These are phyloP conservation scores for Berghia stephanieae DNA, from an alignment of 1,140 invertebrate genomes.

Conservation along the genomic window DNA sequence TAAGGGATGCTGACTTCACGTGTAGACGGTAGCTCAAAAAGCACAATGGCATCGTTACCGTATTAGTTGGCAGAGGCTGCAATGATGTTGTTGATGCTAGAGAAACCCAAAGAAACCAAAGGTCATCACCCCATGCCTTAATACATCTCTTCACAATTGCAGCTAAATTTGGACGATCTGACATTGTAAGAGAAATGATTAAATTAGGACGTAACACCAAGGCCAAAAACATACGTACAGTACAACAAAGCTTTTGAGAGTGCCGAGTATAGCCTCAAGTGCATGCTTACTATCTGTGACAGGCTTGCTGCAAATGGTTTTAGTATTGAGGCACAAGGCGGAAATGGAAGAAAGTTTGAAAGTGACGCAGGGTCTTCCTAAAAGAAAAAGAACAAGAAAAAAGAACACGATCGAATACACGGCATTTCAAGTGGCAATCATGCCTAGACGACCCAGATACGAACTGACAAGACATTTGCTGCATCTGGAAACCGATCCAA, in stretches of 20 bases:
- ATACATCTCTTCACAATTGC: no score
- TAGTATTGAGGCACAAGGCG: constrained; percentile 22
- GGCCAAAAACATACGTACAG: not conserved
- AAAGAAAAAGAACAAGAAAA: constrained; percentile 11
- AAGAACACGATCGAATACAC: constrained; percentile 3
- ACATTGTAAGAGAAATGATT: not conserved
- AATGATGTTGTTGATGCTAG: no score
- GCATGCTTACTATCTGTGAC: constrained; percentile 16
- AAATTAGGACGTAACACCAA: not conserved
- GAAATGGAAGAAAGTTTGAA: constrained; percentile 9
- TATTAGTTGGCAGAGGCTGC: no score
- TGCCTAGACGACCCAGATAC: not conserved
- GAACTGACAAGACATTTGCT: constrained; percentile 19
- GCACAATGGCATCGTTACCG: no score
- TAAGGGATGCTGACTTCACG: no score
- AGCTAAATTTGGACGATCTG: not conserved
- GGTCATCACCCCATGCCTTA: no score
- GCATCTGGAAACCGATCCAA: constrained; percentile 13
- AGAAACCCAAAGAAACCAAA: no score
- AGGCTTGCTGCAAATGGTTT: constrained; percentile 16
- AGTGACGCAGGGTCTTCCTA: constrained; percentile 10
- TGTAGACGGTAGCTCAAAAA: no score
- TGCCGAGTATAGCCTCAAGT: not conserved
- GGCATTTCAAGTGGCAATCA: constrained; percentile 18
- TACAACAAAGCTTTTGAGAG: not conserved